Conservation (phyloP, 2,113 vertebrate species). For the Menidia beryllina region DNA sequence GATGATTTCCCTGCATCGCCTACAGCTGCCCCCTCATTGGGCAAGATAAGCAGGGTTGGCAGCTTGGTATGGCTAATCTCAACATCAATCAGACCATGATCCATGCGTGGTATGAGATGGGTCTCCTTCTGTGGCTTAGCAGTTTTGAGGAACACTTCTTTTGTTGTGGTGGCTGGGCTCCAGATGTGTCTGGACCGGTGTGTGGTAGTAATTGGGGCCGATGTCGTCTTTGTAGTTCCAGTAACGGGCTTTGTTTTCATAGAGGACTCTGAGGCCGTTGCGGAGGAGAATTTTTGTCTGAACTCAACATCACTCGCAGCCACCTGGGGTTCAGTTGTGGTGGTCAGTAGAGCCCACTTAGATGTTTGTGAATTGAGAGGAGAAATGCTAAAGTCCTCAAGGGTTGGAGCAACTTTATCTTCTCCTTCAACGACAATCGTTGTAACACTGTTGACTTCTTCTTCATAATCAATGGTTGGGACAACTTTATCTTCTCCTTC, state of each 20-base stretch:
- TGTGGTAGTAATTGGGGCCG: constrained; percentile 19
- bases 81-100: constrained; percentile 67
- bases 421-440: not conserved
- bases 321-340: constrained; percentile 65
- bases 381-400: constrained; percentile 47
- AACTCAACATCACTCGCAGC: constrained; percentile 62
- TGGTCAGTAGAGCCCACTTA: constrained; percentile 45
- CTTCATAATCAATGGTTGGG: not conserved
- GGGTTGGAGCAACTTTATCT: not conserved
- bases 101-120: constrained; percentile 73
- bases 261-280: constrained; percentile 21
- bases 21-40: constrained; percentile 84
- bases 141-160: constrained; percentile 20
- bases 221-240: not conserved
- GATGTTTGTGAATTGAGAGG: constrained; percentile 61
- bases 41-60: constrained; percentile 73
- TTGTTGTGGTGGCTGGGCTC: constrained; percentile 64
- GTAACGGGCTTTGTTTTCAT: constrained; percentile 26
- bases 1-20: constrained; percentile 73
- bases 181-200: constrained; percentile 50
- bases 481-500: constrained; percentile 1
- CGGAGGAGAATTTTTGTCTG: constrained; percentile 47
- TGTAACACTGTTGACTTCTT: not conserved
- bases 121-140: constrained; percentile 48
- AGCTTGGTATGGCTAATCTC: constrained; percentile 66